Evolutionary conservation across 2,888 invertebrate species (phyloP), one percentile per base, ranked within the genome.

Genomic region (Hypena proboscidalis): DNA sequence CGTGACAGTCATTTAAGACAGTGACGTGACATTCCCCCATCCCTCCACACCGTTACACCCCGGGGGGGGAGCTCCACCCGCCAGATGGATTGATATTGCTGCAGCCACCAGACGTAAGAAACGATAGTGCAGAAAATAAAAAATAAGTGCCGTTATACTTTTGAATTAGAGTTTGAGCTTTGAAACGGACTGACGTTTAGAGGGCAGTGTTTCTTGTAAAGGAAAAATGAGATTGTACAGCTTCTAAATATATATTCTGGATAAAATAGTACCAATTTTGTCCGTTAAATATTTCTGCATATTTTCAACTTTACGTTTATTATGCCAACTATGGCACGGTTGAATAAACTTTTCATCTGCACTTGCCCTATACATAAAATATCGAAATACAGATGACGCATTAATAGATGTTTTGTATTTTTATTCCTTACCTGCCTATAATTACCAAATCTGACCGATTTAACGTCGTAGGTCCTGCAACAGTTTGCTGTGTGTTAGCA

Each of bases 1-100:
- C 88, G 88, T 88, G 90, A 89, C 89, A 89, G 84, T 90, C 89
- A 89, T 89, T 89, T 89, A 88, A 89, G 90, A 90, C 87, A 84
- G 80, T 90, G 90, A 90, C 87, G 83, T 81, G 87, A 84, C 81
- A 73, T 74, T 73, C 58, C 72, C 71, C 36, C 41, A 43, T 43
- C 50, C 45, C 35, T 36, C 51, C 34, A 19, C 50, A 9, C 11
- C 15, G 2, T 6, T 20, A 27, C 14, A 23, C 36, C 36, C 32
- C 21, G 9, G 15, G 6, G 11, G 29, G 25, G 11, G 35, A 53
- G 58, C 55, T 56, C 58, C 55, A 42, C 81, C 81, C 75, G 71
- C 77, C 89, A 90, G 90, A 90, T 89, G 88, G 90, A 90, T 90
- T 89, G 90, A 90, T 90, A 90, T 90, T 88, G 82, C 84, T 78